Evolutionary conservation across 2,888 invertebrate genomes (phyloP).

Genomic region (Orthonevra nobilis): DNA sequence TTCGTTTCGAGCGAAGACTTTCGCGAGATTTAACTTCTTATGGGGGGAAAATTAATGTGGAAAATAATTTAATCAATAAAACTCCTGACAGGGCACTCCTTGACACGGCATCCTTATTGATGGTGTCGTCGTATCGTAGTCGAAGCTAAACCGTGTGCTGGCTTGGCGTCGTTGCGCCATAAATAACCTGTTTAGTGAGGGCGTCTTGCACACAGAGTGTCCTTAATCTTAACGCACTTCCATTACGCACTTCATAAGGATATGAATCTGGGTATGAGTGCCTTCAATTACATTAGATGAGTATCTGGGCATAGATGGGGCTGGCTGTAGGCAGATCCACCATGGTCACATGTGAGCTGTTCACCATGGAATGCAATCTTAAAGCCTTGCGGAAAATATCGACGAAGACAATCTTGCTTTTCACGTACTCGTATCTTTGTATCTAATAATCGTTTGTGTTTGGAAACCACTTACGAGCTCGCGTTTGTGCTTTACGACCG

Average conservation of each 20-base stretch:
- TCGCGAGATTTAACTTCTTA: constrained; percentile 3
- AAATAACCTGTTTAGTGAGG: constrained; percentile 46
- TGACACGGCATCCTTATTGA: background rate
- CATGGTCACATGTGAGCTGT: constrained; percentile 8
- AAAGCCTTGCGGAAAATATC: background rate
- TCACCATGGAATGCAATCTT: constrained; percentile 10
- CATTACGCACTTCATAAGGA: constrained; percentile 14
- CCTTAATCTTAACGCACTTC: constrained; percentile 29
- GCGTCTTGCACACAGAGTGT: constrained; percentile 24
- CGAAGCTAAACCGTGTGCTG: constrained; percentile 13
- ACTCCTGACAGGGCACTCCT: background rate
- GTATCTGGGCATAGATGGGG: no score
- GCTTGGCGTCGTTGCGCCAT: constrained; percentile 35
- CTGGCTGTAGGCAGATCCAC: no score
- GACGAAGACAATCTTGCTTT: background rate
- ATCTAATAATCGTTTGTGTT: constrained; percentile 6
- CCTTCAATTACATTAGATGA: constrained; percentile 27
- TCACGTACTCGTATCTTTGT: background rate
- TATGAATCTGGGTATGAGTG: background rate
- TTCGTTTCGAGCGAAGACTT: background rate
- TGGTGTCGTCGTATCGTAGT: background rate
- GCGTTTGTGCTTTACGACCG: constrained; percentile 9
- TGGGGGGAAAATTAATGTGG: constrained; percentile 26
- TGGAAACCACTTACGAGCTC: constrained; percentile 4
- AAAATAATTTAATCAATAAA: constrained; percentile 51